Base-by-base conservation (phyloP, 2,113 vertebrate species). In the Sorex araneus region DNA sequence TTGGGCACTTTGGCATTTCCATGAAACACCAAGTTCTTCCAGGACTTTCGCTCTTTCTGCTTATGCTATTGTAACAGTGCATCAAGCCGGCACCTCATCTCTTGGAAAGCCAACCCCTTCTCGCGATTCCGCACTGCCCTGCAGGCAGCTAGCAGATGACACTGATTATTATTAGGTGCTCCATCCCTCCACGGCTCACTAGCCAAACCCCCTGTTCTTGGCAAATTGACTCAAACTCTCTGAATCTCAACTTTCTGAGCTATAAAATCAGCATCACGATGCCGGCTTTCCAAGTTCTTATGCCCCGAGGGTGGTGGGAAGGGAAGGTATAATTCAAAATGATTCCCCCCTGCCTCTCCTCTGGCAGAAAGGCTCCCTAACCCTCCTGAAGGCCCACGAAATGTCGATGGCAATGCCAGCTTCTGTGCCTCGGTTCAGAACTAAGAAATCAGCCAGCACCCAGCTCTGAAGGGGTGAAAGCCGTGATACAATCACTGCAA, bases 171-270 rank as follows among this genome's bases (percentile, higher is more conserved):
- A 91, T 84, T 45, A 76, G 28, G 70, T 27, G 45, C 11, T 54
- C 8, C 32, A 69, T 57, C 4, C 27, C n/a, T 63, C 19, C 1
- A 13, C 30, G 64, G 63, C 73, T 60, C 67, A 30, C 54, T 75
- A 28, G 18, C 23, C 25, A 25, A 25, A 63, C 1, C 34, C 30
- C 2, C 0, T 11, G 23, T 76, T 60, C 80, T 84, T 67, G 45
- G 79, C 89, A 54, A 86, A 79, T 73, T 15, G 45, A 84, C 18
- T 91, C 60, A 32, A 81, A 45, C 11, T 89, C 80, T 83, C 23
- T 63, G 64, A 70, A 81, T 54, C 85, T 91, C 43, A 67, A 18
- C 16, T 47, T 60, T 70, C 66, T 63, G 75, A 63, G 32, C 21
- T 64, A 25, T 43, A 47, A 70, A 70, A 60, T 43, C 84, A 60